Conservation (phyloP, 2,888 invertebrate species). For the Caenorhabditis angaria region DNA sequence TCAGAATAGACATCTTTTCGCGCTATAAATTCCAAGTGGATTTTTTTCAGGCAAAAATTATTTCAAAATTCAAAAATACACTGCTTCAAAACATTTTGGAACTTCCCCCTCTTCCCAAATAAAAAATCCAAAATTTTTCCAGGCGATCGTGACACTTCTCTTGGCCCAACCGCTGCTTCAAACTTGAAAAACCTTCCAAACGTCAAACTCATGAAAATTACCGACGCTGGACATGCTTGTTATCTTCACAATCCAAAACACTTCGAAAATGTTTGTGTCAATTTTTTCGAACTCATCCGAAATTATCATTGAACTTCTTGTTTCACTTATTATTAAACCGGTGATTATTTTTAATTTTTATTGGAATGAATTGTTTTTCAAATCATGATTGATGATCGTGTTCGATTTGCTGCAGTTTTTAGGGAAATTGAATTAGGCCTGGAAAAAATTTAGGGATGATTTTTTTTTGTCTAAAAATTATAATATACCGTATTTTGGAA, state of each 20-base stretch:
- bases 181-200: constrained; percentile 52
- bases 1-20: too few relatives aligned
- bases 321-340: neutral
- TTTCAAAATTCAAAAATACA: too few relatives aligned
- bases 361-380: neutral
- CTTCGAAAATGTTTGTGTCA: constrained; percentile 51
- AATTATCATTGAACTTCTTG: constrained; percentile 39
- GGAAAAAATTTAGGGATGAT: neutral
- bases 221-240: constrained; percentile 54
- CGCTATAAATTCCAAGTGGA: too few relatives aligned
- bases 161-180: constrained; percentile 56
- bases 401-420: neutral
- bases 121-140: constrained; percentile 5
- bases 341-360: neutral
- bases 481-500: neutral
- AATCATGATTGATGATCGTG: neutral
- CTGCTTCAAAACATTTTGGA: too few relatives aligned
- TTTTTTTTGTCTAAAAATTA: neutral
- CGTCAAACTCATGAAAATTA: constrained; percentile 44
- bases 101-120: too few relatives aligned
- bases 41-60: too few relatives aligned
- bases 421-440: too few relatives aligned
- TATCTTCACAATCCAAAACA: constrained; percentile 56
- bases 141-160: constrained; percentile 52
- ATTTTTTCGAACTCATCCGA: constrained; percentile 58